phyloP scores from a whole-genome alignment of 2,797 vertebrate species.

The Sorex maritimensis region DNA sequence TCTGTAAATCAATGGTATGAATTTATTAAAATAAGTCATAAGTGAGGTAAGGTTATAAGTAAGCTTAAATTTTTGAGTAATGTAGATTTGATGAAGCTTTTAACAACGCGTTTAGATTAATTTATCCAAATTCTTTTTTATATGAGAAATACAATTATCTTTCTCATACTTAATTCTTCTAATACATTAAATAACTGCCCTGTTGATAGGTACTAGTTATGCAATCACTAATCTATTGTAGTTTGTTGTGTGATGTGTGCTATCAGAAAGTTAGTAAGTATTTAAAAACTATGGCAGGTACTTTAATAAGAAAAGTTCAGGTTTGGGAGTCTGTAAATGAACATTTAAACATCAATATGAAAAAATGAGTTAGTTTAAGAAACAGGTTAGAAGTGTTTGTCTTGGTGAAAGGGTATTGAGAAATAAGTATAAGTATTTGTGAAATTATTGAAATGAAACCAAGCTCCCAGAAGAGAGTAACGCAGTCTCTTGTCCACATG shows the following conservation, averaged over 20 bases:
- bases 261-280: not conserved
- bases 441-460: not conserved
- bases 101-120: no score
- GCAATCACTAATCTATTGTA: not conserved
- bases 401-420: not conserved
- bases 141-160: no score
- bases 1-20: not conserved
- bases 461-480: no score
- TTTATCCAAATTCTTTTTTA: no score
- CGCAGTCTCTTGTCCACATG: no score
- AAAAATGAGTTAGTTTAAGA: not conserved
- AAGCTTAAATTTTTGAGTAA: conserved; percentile 3
- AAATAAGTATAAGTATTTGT: not conserved
- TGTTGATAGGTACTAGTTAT: not conserved
- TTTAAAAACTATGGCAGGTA: not conserved
- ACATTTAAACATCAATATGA: not conserved
- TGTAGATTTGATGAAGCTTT: not conserved
- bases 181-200: not conserved
- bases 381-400: not conserved
- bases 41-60: not conserved
- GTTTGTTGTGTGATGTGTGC: not conserved
- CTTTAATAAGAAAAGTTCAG: not conserved
- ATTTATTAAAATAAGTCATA: conserved; percentile 55
- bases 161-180: not conserved
- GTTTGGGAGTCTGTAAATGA: not conserved